Evolutionary conservation across 2,888 invertebrate species (phyloP), one percentile per base, ranked within the genome.

Genomic region (Byasa hedistus): DNA sequence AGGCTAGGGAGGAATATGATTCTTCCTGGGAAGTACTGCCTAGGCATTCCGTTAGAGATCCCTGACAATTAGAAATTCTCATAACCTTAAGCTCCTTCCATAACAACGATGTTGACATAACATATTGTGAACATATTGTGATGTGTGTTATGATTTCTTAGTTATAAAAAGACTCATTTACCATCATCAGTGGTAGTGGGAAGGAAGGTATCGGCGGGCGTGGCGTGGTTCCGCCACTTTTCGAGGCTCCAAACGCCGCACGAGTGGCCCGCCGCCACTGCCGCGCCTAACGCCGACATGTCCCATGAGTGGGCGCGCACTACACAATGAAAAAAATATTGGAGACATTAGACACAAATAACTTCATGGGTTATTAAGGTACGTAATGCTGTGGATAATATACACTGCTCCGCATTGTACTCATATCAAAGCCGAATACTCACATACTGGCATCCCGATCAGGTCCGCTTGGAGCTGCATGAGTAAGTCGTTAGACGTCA

Each of bases 401-500:
- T 32, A 32, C 32, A 32, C 32, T 32, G 32, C 32, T 8, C 32
- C 32, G 10, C 10, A 32, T 32, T 32, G 32, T 32, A 10, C 4
- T 32, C 32, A 1, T 32, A n/a, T n/a, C n/a, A 4, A 5, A 52
- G 12, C 52, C 4, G 52, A 21, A 65, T 70, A 93, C 95, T 93
- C 79, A 95, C 97, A 96, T 44, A 99, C 97, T 69, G 97, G 96
- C 72, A 98, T 95, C 0, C 99, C 99, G 60, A 96, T 94, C 19
- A 99, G 93, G 84, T 99, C 99, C 0, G 99, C 97, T 85, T 99
- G 99, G 61, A 99, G 81, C 84, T 99, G 99, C 97, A 99, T 98
- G 57, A 99, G 93, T 3, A 98, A 91, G 78, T 95, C 95, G 82
- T 99, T 99, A 8, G 94, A 94, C 0, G 98, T 96, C 95, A 99